Conservation (phyloP, 2,888 invertebrate species). For the Torymus tubicola region DNA sequence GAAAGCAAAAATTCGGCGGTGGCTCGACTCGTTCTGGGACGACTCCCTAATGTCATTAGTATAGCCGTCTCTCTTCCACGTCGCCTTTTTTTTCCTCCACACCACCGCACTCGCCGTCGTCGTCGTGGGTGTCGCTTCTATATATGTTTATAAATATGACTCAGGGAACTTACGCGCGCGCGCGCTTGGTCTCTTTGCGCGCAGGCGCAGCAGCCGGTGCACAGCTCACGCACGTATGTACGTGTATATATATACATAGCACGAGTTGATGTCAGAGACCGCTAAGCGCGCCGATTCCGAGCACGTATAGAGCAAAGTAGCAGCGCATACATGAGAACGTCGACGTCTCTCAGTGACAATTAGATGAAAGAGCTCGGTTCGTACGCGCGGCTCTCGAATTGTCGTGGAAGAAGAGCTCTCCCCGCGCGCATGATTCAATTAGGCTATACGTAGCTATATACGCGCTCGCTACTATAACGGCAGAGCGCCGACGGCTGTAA, state of each 20-base stretch:
- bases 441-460: slow-evolving; percentile 1
- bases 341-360: slow-evolving; percentile 46
- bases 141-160: slow-evolving; percentile 54
- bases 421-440: slow-evolving; percentile 39
- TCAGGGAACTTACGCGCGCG: slow-evolving; percentile 22
- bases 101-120: too few relatives aligned
- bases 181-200: too few relatives aligned
- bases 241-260: too few relatives aligned
- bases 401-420: slow-evolving; percentile 4
- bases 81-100: not conserved
- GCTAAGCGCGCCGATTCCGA: slow-evolving; percentile 20
- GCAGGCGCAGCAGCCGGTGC: too few relatives aligned
- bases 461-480: too few relatives aligned
- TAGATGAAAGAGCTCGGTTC: slow-evolving; percentile 39
- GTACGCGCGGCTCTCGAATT: too few relatives aligned
- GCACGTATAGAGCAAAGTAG: slow-evolving; percentile 28
- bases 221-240: too few relatives aligned
- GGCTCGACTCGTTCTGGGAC: too few relatives aligned
- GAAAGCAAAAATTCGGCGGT: too few relatives aligned
- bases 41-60: slow-evolving; percentile 3
- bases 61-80: not conserved
- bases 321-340: slow-evolving; percentile 25
- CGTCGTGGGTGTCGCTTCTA: slow-evolving; percentile 34
- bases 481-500: too few relatives aligned
- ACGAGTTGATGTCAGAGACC: slow-evolving; percentile 19